Evolutionary conservation across 1,140 invertebrate genomes (phyloP).

Genomic region (Drosophila simulans): DNA sequence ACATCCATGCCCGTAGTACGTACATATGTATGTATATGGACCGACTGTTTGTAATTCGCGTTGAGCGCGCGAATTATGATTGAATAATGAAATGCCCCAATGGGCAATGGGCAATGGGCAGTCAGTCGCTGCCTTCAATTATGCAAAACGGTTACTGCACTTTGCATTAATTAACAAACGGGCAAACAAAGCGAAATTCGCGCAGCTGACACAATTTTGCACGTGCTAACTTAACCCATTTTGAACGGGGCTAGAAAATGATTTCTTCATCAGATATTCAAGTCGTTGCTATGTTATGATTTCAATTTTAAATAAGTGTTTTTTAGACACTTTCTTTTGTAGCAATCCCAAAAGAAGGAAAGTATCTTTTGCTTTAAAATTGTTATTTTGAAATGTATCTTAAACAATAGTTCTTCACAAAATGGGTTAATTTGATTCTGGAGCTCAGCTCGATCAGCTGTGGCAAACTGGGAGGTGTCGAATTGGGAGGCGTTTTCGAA

Average conservation of each 20-base stretch:
- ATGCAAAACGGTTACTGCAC: constrained; percentile 80
- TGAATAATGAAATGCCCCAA: constrained; percentile 74
- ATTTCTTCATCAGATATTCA: constrained; percentile 26
- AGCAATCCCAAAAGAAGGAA: no score
- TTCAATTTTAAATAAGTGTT: no score
- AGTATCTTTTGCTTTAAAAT: no score
- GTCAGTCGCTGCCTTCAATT: constrained; percentile 62
- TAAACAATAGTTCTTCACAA: background rate
- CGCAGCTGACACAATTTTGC: constrained; percentile 56
- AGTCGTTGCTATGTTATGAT: constrained; percentile 3
- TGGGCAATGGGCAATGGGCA: constrained; percentile 47
- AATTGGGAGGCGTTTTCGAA: constrained; percentile 10
- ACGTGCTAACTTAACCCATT: constrained; percentile 47
- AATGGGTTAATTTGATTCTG: background rate
- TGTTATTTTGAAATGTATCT: background rate
- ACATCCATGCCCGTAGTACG: background rate
- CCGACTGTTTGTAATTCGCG: constrained; percentile 64
- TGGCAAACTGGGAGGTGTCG: no score
- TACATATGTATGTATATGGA: background rate
- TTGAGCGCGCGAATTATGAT: constrained; percentile 78
- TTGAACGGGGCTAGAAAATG: constrained; percentile 1
- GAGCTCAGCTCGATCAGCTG: constrained; percentile 15
- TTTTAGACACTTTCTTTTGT: no score
- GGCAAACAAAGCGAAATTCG: constrained; percentile 41
- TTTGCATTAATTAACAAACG: constrained; percentile 77